Conservation (phyloP, 2,113 vertebrate species). For the Burhinus oedicnemus region DNA sequence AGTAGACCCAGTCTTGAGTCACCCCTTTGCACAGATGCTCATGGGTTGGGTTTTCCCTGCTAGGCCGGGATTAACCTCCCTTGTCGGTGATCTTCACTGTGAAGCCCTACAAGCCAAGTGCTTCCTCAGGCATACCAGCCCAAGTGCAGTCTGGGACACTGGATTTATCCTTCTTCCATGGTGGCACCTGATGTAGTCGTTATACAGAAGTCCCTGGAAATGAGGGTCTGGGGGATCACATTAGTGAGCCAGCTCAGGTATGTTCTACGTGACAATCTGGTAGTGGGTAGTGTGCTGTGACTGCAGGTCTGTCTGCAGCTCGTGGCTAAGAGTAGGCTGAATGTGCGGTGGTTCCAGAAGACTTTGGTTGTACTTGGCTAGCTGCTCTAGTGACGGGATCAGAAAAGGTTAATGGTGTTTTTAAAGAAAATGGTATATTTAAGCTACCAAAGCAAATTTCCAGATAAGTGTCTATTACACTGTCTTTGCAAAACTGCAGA, state of each 20-base stretch:
- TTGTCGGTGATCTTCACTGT: neutral
- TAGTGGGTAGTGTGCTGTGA: neutral
- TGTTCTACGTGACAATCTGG: rapidly evolving
- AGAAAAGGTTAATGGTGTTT: neutral
- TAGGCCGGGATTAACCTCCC: neutral
- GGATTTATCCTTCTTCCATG: neutral
- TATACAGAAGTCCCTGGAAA: neutral
- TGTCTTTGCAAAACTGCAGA: slow-evolving; percentile 15
- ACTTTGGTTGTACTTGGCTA: neutral
- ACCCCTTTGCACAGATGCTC: neutral
- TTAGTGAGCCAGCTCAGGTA: neutral
- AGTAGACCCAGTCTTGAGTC: neutral
- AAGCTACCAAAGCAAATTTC: neutral
- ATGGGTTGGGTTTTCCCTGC: neutral
- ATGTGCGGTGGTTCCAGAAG: neutral
- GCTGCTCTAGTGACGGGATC: neutral
- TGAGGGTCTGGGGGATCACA: neutral
- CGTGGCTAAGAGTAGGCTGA: neutral
- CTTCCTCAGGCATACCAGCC: neutral
- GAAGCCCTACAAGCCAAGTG: neutral
- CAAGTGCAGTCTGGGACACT: neutral
- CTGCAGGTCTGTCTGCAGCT: neutral
- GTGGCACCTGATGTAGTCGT: neutral
- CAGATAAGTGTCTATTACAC: neutral
- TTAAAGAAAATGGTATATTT: neutral